A percentile compares a stretch with the other conserved stretches of the same genome.
These are phyloP conservation scores for Schlechtendalia chinensis DNA, from an alignment of 1,140 invertebrate genomes.

Conservation along the genomic window DNA sequence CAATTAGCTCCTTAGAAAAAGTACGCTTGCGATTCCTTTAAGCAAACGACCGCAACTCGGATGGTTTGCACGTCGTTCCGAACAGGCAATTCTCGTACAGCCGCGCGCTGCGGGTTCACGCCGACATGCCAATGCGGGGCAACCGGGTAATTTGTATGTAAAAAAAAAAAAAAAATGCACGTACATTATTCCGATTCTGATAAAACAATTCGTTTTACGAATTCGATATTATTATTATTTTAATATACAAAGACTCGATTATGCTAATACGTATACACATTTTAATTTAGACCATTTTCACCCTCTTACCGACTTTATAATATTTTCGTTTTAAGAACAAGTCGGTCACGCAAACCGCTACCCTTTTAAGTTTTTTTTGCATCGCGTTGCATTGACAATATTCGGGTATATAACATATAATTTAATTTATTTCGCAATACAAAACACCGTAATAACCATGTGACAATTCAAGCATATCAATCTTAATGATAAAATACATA, in stretches of 20 bases:
- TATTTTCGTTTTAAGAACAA: not conserved
- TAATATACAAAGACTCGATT: not conserved
- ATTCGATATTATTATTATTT: not conserved
- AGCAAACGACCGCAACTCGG: too few relatives aligned
- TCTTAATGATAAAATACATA: not conserved
- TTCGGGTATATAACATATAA: not conserved
- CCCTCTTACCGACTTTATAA: not conserved
- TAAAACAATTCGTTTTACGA: not conserved
- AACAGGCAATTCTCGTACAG: too few relatives aligned
- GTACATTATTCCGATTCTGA: not conserved
- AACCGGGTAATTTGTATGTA: too few relatives aligned
- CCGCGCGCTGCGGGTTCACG: too few relatives aligned
- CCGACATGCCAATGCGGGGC: too few relatives aligned
- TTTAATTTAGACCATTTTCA: not conserved
- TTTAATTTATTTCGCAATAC: not conserved
- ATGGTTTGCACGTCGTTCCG: too few relatives aligned
- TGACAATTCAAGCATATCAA: not conserved
- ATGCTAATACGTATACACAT: not conserved
- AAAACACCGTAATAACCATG: not conserved
- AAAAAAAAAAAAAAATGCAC: too few relatives aligned
- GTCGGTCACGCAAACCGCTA: not conserved
- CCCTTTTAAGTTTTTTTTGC: not conserved
- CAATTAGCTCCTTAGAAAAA: too few relatives aligned
- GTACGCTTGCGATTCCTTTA: too few relatives aligned
- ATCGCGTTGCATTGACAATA: not conserved